Conservation (phyloP, 2,888 invertebrate species). For the Drosophila koepferae region DNA sequence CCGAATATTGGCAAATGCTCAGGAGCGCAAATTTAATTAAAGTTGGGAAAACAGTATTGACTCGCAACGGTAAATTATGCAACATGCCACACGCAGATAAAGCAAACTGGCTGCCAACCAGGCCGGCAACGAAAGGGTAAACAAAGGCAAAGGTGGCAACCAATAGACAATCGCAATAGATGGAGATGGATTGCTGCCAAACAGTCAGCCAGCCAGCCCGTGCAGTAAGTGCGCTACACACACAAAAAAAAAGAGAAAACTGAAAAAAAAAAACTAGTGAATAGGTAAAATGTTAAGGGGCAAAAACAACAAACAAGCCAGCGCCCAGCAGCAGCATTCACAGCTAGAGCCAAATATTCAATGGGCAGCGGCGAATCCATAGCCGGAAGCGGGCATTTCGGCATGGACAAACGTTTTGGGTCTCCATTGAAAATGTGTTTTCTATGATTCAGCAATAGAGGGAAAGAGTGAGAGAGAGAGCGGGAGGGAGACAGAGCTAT, state of each 20-base stretch:
- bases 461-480: rapidly evolving
- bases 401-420: conserved; percentile 26
- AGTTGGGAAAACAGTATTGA: conserved; percentile 75
- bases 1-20: conserved; percentile 50
- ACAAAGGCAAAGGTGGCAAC: conserved; percentile 28
- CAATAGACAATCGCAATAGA: conserved; percentile 46
- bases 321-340: conserved; percentile 1
- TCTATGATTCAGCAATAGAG: conserved; percentile 32
- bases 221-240: conserved; percentile 20
- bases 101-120: conserved; percentile 27
- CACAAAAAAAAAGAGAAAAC: neutral
- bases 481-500: neutral
- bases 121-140: conserved; percentile 31
- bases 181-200: conserved; percentile 47
- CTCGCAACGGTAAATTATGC: conserved; percentile 74
- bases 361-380: conserved; percentile 9
- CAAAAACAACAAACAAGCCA: conserved; percentile 1
- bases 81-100: conserved; percentile 67
- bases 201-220: conserved; percentile 8
- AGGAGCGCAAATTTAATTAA: conserved; percentile 76
- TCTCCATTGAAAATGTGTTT: conserved; percentile 52
- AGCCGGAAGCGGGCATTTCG: conserved; percentile 39
- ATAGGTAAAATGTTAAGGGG: conserved; percentile 11
- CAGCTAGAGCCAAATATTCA: conserved; percentile 32
- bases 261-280: neutral